Evolutionary conservation across 2,797 vertebrate genomes (phyloP), one percentile per base, ranked within the genome.

Genomic region (Euthynnus affinis): DNA sequence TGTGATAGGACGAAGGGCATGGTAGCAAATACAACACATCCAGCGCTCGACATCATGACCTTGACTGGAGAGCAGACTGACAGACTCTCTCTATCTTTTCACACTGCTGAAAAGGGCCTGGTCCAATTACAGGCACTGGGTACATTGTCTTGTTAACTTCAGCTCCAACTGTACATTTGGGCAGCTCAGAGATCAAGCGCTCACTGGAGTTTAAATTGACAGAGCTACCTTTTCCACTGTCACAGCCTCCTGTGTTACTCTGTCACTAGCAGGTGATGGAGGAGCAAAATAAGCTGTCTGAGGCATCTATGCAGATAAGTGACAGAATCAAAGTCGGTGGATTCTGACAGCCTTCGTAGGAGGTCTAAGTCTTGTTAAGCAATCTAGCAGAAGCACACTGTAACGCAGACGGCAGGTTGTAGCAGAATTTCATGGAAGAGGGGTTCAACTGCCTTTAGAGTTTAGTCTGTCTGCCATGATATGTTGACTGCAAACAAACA

Each of bases 101-200:
- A 82, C 71, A 68, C 79, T 44, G 71, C 71, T 65, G 62, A 67
- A 82, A 80, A 71, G 61, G 67, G 53, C 66, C 61, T 69, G 6
- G 82, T 76, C 91, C 89, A 91, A 93, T 93, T 93, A 92, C 89
- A 88, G 83, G 59, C 70, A 14, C 65, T 22, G 83, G 91, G 72
- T 81, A 90, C 89, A 89, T 78, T 84, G 89, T 91, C 90, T 92
- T 87, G 90, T 93, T 92, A 92, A 90, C 90, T 88, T 76, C 69
- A 75, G 84, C 87, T 78, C 78, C 9, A 76, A 87, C 86, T 88
- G 87, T 89, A 90, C 84, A 82, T 89, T 81, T 63, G 71, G 78
- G 86, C 85, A 86, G 76, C 90, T 81, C 65, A 27, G 76, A 70
- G 91, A 93, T 94, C 91, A 92, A 91, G 86, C 63, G 18, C 78